phyloP scores from a whole-genome alignment of 1,140 invertebrate species.

The Sinella curviseta region DNA sequence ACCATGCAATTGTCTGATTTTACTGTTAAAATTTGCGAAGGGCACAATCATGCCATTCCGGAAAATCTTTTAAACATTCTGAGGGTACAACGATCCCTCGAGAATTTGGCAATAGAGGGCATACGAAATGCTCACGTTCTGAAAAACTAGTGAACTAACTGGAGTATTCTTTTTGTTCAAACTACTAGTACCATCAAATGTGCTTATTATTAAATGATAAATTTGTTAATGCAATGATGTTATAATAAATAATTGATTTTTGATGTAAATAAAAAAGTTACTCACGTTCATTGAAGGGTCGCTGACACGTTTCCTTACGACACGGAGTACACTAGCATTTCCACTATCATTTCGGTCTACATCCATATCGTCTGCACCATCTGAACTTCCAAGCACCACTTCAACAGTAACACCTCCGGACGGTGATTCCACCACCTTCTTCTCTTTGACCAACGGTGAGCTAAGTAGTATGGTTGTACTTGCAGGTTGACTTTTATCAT shows the following conservation, averaged over 20 bases:
- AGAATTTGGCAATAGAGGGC: too few species aligned
- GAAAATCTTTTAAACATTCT: background rate
- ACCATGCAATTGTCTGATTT: background rate
- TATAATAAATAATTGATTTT: too few species aligned
- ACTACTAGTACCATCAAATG: too few species aligned
- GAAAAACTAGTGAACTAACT: too few species aligned
- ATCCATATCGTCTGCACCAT: background rate
- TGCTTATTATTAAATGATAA: too few species aligned
- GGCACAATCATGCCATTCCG: background rate
- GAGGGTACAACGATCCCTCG: background rate
- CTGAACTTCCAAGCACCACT: constrained; percentile 40
- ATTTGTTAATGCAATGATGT: too few species aligned
- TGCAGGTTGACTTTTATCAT: constrained; percentile 9
- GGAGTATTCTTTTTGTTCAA: too few species aligned
- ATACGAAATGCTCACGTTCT: too few species aligned
- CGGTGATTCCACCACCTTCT: constrained; percentile 34
- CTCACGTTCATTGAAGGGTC: constrained; percentile 38
- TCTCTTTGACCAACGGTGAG: constrained; percentile 34
- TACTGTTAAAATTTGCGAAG: background rate
- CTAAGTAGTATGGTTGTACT: constrained; percentile 27
- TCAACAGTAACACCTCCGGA: constrained; percentile 37
- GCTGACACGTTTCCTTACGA: constrained; percentile 44
- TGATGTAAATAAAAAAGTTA: too few species aligned
- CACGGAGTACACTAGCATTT: constrained; percentile 41
- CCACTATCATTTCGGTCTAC: background rate